A percentile compares a stretch with the other conserved stretches of the same genome.
phyloP scores from a whole-genome alignment of 2,888 invertebrate species.

The Ochropacha duplaris region DNA sequence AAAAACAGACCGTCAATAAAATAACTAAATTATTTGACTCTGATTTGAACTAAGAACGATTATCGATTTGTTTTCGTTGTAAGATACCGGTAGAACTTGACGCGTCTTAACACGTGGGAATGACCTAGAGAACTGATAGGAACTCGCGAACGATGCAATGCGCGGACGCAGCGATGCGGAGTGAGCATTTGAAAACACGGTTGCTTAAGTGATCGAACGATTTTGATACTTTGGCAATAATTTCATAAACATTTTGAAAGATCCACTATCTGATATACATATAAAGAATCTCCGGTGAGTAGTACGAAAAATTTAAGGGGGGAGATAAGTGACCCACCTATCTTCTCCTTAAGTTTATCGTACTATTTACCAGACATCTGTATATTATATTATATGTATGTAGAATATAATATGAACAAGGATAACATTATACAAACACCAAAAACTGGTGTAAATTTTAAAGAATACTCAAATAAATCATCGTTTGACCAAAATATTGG shows the following conservation, averaged over 20 bases:
- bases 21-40: conserved; percentile 3
- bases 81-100: conserved; percentile 18
- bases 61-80: not conserved
- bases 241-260: not conserved
- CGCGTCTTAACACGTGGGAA: conserved; percentile 44
- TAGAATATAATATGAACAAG: no score
- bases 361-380: no score
- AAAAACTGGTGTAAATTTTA: no score
- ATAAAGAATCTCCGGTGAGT: no score
- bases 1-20: not conserved
- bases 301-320: no score
- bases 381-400: no score
- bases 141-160: conserved; percentile 30
- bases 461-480: no score
- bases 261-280: not conserved
- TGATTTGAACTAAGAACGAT: conserved; percentile 5
- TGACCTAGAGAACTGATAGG: conserved; percentile 68
- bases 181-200: conserved; percentile 53
- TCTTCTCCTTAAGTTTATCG: no score
- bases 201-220: conserved; percentile 12
- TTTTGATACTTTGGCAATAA: conserved; percentile 38
- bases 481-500: no score
- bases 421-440: no score
- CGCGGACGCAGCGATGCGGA: conserved; percentile 48
- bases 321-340: no score